These are phyloP conservation scores for Subanguina moxae DNA, from an alignment of 1,140 invertebrate species.

Conservation along the genomic window DNA sequence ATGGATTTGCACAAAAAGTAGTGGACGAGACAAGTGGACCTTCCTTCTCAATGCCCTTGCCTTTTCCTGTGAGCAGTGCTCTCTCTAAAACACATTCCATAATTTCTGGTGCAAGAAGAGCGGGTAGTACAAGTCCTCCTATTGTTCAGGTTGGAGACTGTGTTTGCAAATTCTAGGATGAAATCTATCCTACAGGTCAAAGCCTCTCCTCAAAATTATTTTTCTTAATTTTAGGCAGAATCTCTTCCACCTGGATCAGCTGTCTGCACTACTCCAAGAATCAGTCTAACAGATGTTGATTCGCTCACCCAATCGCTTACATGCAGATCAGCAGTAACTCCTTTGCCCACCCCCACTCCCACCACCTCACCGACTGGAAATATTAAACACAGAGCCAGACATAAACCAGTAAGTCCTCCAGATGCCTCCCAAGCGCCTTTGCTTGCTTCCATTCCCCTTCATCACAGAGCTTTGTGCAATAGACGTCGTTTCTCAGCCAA, in stretches of 20 bases:
- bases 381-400: background rate
- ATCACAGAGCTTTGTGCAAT: constrained; percentile 8
- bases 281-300: background rate
- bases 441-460: constrained; percentile 11
- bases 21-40: constrained; percentile 1
- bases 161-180: background rate
- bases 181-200: background rate
- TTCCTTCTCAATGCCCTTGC: background rate
- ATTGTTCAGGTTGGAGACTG: background rate
- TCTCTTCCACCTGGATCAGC: background rate
- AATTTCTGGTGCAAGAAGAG: too few species aligned
- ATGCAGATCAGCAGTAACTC: background rate
- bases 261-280: background rate
- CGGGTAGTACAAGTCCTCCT: background rate
- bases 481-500: constrained; percentile 8
- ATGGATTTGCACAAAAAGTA: constrained; percentile 9
- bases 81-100: background rate
- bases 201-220: too few species aligned
- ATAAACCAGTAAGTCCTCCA: background rate
- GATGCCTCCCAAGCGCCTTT: background rate
- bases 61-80: background rate
- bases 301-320: background rate
- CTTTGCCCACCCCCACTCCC: background rate
- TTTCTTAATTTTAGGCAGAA: too few species aligned
- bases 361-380: constrained; percentile 2